Base-by-base conservation (phyloP, 2,113 vertebrate genomes). In the Trichomycterus rosablanca region DNA sequence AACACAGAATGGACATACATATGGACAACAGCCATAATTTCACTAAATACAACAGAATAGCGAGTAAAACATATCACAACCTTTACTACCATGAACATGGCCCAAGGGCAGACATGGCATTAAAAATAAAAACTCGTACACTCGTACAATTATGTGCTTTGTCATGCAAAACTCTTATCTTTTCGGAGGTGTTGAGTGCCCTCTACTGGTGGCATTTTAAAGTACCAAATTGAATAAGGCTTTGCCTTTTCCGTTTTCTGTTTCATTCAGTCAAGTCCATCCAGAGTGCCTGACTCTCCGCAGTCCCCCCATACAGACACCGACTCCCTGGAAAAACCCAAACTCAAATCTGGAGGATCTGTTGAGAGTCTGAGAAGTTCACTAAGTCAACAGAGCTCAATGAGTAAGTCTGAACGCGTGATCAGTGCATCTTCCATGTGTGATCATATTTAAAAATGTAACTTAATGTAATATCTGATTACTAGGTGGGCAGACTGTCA, bases 281-380 rank as follows among this genome's bases (percentile, higher is more conserved):
- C 90, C 18, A 84, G 86, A 3, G 70, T 78, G 22, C 82, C 87
- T 0, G 84, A 89, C 74, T 90, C 89, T 59, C 90, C 88, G 0
- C 89, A 88, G 16, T 81, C 86, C 0, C 86, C 87, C 0, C 84
- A 81, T 0, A 81, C 77, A 3, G 87, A 91, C 61, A 37, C 83
- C 0, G 89, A 89, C 69, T 83, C 88, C 19, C 26, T 83, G 78
- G 94, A 96, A 63, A 95, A 94, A 56, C 86, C 91, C 74, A 92
- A 90, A 68, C 90, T 97, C 71, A 97, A 95, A 81, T 90, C 89
- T 0, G 94, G 93, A 7, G 93, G 95, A 3, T 98, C 96, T 0
- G 94, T 99, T 10, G 96, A 99, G 78, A 98, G 96, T 77, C 88
- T 99, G 68, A 88, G 93, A 64, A 98, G 94, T 42, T 99, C 96